A percentile compares a stretch with the other conserved stretches of the same genome.
These are phyloP conservation scores for Symphodus melops DNA, from an alignment of 2,113 vertebrate genomes.

Conservation along the genomic window DNA sequence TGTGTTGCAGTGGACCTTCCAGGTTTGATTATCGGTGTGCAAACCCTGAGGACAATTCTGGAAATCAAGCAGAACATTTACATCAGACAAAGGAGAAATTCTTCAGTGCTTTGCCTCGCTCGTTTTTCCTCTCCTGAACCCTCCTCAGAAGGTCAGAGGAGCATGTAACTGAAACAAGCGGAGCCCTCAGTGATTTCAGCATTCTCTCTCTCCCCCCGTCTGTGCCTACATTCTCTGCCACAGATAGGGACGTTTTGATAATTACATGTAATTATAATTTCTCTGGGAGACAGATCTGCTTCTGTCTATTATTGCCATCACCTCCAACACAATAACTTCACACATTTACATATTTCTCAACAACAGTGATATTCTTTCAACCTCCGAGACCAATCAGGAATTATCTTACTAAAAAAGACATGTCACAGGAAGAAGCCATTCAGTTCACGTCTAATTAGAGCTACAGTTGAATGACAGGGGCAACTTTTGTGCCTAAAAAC, in stretches of 20 bases:
- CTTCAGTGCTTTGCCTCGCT: conserved; percentile 50
- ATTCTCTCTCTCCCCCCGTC: conserved; percentile 69
- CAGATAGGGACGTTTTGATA: conserved; percentile 80
- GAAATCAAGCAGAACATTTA: conserved; percentile 50
- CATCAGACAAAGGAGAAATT: conserved; percentile 33
- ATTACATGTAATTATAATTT: conserved; percentile 83
- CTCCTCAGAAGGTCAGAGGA: conserved; percentile 74
- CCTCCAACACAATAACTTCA: conserved; percentile 80
- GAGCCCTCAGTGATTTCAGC: conserved; percentile 70
- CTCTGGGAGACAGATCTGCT: conserved; percentile 81
- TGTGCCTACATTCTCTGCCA: conserved; percentile 77
- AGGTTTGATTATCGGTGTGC: conserved; percentile 24
- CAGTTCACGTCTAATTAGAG: conserved; percentile 64
- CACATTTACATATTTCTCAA: conserved; percentile 81
- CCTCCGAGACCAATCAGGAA: conserved; percentile 68
- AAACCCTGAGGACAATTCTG: conserved; percentile 48
- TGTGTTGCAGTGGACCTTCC: conserved; percentile 66
- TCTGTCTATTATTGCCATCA: conserved; percentile 81
- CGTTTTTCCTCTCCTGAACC: conserved; percentile 55
- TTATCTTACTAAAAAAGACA: conserved; percentile 64
- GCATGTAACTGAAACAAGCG: conserved; percentile 75
- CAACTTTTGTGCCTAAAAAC: conserved; percentile 59
- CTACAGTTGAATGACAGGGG: conserved; percentile 59
- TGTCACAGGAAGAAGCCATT: conserved; percentile 64
- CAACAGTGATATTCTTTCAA: conserved; percentile 79